Conservation (phyloP, 2,113 vertebrate species). For the Cnemophilus loriae region DNA sequence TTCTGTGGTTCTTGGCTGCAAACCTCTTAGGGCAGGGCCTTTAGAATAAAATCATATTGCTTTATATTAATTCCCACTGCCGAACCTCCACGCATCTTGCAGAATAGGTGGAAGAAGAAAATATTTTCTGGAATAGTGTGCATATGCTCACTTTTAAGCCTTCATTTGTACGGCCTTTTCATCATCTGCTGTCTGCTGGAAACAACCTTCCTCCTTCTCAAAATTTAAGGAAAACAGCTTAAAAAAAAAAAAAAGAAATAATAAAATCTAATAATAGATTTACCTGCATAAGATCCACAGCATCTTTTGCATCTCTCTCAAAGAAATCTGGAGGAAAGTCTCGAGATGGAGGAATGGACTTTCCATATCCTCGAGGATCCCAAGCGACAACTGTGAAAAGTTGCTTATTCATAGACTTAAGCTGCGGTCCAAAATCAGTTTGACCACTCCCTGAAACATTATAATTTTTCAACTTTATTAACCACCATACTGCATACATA, state of each 20-base stretch:
- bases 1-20: not conserved
- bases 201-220: not conserved
- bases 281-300: constrained; percentile 89
- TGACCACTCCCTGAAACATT: constrained; percentile 76
- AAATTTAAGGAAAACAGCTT: not conserved
- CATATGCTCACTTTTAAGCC: not conserved
- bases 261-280: not conserved
- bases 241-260: not conserved
- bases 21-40: not conserved
- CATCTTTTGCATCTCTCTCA: constrained; percentile 89
- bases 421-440: constrained; percentile 88
- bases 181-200: not conserved
- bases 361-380: constrained; percentile 90
- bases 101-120: not conserved
- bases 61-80: not conserved
- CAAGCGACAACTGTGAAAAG: constrained; percentile 84
- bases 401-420: constrained; percentile 80
- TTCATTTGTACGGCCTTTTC: not conserved
- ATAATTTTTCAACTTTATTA: not conserved
- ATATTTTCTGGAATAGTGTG: not conserved
- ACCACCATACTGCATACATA: not conserved
- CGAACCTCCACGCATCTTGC: not conserved
- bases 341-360: constrained; percentile 84
- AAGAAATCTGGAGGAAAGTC: constrained; percentile 88
- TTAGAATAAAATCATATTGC: not conserved